Percentiles rank a stretch among this genome's conserved stretches.
phyloP scores from a whole-genome alignment of 92 coral and sea anemone genomes.

The Zoanthus sociatus region DNA sequence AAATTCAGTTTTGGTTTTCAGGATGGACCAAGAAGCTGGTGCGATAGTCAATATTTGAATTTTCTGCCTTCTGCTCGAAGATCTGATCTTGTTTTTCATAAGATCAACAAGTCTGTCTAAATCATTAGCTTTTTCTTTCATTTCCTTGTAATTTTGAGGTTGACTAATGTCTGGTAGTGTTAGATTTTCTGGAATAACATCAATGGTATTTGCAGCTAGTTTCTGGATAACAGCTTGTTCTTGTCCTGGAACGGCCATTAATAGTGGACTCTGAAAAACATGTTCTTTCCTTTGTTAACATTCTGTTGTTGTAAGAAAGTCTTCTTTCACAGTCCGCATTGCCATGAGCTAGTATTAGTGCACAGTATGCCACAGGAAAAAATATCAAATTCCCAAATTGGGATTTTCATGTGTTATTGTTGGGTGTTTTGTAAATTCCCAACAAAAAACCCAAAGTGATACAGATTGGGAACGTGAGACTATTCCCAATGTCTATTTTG shows the following conservation, averaged over 20 bases:
- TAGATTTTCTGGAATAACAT: conserved; percentile 59
- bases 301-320: too few species aligned
- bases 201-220: conserved; percentile 52
- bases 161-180: conserved; percentile 43
- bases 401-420: conserved; percentile 36
- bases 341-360: too few species aligned
- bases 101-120: conserved; percentile 53
- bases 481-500: conserved; percentile 26
- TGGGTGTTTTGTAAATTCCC: conserved; percentile 34
- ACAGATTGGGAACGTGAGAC: background rate
- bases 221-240: conserved; percentile 42
- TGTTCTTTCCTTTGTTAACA: too few species aligned
- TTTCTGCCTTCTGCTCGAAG: conserved; percentile 46
- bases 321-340: too few species aligned
- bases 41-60: conserved; percentile 51
- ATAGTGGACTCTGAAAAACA: too few species aligned
- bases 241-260: conserved; percentile 42
- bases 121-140: conserved; percentile 55
- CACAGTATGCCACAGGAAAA: conserved; percentile 30
- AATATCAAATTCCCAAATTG: conserved; percentile 54
- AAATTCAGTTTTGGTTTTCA: conserved; percentile 53
- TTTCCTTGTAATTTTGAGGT: conserved; percentile 45
- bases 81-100: conserved; percentile 53
- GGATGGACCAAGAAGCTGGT: conserved; percentile 59
- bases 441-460: conserved; percentile 32